phyloP scores from a whole-genome alignment of 1,140 invertebrate species.

The Lepidurus packardi region DNA sequence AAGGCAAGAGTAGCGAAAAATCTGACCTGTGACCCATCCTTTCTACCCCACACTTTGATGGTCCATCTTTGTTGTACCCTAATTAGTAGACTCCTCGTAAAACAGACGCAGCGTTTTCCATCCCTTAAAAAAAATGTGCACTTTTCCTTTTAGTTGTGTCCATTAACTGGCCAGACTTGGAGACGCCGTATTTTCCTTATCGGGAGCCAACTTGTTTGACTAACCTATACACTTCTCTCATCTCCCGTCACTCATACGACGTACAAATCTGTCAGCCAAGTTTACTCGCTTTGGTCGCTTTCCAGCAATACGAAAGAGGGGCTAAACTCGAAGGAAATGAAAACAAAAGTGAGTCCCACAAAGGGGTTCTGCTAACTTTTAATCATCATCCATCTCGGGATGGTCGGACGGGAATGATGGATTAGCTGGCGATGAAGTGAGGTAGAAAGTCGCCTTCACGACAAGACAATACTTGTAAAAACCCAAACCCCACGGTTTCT shows the following conservation, averaged over 20 bases:
- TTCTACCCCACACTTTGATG: background rate
- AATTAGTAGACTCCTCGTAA: background rate
- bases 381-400: background rate
- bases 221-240: background rate
- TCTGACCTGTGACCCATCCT: background rate
- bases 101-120: background rate
- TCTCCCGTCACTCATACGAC: constrained; percentile 28
- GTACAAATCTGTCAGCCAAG: background rate
- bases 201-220: too few relatives aligned
- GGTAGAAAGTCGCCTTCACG: background rate
- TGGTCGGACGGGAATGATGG: background rate
- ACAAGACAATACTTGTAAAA: background rate
- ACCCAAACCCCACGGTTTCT: background rate
- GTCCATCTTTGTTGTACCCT: background rate
- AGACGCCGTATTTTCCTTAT: background rate
- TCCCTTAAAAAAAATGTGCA: background rate
- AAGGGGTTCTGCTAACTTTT: too few relatives aligned
- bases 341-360: background rate
- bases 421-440: background rate
- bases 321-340: background rate
- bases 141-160: background rate
- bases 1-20: background rate
- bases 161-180: background rate
- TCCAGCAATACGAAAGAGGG: too few relatives aligned
- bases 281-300: too few relatives aligned